phyloP scores from a whole-genome alignment of 2,113 vertebrate species.

The Osmerus mordax region DNA sequence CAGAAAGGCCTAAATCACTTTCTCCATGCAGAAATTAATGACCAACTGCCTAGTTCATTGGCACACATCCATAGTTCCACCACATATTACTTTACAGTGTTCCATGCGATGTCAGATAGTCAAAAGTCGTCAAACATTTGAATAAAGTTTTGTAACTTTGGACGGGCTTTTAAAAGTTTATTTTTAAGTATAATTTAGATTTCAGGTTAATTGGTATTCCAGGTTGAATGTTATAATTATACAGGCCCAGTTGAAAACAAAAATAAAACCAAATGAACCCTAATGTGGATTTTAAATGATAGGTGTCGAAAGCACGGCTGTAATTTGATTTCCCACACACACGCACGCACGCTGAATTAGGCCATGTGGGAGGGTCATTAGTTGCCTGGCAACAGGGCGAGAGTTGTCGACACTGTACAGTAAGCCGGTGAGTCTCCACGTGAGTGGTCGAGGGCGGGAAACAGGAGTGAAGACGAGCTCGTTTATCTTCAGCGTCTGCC shows the following conservation, averaged over 20 bases:
- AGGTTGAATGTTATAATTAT: no score
- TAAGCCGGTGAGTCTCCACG: background rate
- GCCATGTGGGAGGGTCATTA: background rate
- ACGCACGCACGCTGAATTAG: background rate
- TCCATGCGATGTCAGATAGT: no score
- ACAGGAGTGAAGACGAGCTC: background rate
- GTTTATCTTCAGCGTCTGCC: background rate
- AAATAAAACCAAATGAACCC: background rate
- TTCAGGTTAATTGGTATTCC: no score
- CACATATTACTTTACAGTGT: no score
- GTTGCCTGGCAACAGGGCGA: constrained; percentile 11
- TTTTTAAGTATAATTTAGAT: no score
- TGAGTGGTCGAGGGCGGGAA: background rate
- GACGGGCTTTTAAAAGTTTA: no score
- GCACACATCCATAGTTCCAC: no score
- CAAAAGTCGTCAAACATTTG: no score
- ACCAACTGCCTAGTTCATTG: no score
- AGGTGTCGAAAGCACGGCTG: background rate
- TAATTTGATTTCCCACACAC: constrained; percentile 1
- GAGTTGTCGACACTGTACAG: background rate
- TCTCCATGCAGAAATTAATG: no score
- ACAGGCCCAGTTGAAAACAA: background rate
- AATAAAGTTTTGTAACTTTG: no score
- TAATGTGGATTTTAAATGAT: background rate
- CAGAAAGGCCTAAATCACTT: background rate